Conservation (phyloP, 2,113 vertebrate genomes). For the Scytalopus superciliaris region DNA sequence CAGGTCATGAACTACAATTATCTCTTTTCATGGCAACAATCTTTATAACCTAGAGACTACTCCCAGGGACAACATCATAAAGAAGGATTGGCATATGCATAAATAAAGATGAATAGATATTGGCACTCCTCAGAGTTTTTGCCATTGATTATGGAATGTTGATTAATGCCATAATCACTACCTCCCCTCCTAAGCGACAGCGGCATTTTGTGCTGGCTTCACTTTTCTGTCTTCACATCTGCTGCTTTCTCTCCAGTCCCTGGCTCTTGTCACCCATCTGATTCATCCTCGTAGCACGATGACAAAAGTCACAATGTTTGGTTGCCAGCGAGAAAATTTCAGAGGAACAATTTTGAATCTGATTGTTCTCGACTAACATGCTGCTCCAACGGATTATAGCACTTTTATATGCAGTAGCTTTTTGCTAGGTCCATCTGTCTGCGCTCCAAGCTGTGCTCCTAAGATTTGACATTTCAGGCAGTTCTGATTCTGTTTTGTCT, state of each 20-base stretch:
- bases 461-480: slow-evolving; percentile 69
- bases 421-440: slow-evolving; percentile 68
- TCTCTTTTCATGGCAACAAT: slow-evolving; percentile 52
- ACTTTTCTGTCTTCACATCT: slow-evolving; percentile 57
- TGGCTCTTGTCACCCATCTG: slow-evolving; percentile 66
- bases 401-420: slow-evolving; percentile 56
- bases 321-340: slow-evolving; percentile 68
- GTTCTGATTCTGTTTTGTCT: slow-evolving; percentile 53
- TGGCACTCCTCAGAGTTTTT: slow-evolving; percentile 47
- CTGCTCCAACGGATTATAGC: slow-evolving; percentile 66
- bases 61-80: slow-evolving; percentile 53
- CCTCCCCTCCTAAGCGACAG: slow-evolving; percentile 34
- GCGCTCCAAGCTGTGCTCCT: slow-evolving; percentile 59
- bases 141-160: slow-evolving; percentile 61
- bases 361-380: slow-evolving; percentile 69
- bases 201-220: slow-evolving; percentile 52
- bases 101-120: slow-evolving; percentile 63
- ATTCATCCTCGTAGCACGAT: slow-evolving; percentile 59
- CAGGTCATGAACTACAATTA: slow-evolving; percentile 56
- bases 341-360: slow-evolving; percentile 69
- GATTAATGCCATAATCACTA: slow-evolving; percentile 61
- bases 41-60: slow-evolving; percentile 64
- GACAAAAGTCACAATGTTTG: slow-evolving; percentile 71
- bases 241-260: slow-evolving; percentile 64
- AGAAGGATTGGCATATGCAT: slow-evolving; percentile 44